Evolutionary conservation across 2,797 vertebrate genomes (phyloP), one percentile per base, ranked within the genome.

Genomic region (Varecia variegata): DNA sequence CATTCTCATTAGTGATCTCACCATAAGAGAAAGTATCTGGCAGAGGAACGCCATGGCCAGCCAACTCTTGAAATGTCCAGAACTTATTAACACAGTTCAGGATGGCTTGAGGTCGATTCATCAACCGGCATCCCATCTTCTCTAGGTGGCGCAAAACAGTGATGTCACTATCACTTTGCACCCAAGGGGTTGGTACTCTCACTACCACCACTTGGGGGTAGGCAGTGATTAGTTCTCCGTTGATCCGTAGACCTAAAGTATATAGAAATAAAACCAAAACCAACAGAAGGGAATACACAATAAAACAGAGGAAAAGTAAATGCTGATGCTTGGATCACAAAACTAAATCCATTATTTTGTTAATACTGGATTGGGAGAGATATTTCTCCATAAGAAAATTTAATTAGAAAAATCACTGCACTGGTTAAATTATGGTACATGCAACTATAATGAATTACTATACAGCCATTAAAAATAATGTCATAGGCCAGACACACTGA

Each of bases 21-120:
- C 99, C 99, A 25, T 99, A 99, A 2, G 99, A 99, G 80, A 99
- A 99, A 58, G 99, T 99, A 87, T 99, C 99, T 96, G 99, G 99
- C 47, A 99, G 98, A 97, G 99, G 99, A 38, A 99, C 98, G 43
- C 99, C 99, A 90, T 99, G 99, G 87, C 99, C 99, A 96, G 99
- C 99, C 95, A 99, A 97, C 71, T 99, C 99, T 85, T 99, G 99
- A 97, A 99, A 99, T 0, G 99, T 99, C 99, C 99, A 99, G 97
- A 99, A 99, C 90, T 99, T 99, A 96, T 99, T 99, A 95, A 99
- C 98, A 79, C 99, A 99, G 92, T 99, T 99, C 70, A 99, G 98
- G 94, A 99, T 99, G 88, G 99, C 99, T 92, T 99, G 99, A 65
- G 99, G 98, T 81, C 99, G 98, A 93, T 99, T 99, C 98, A 99